These are phyloP conservation scores for Drosophila sucinea DNA, from an alignment of 1,140 invertebrate species.

Conservation along the genomic window DNA sequence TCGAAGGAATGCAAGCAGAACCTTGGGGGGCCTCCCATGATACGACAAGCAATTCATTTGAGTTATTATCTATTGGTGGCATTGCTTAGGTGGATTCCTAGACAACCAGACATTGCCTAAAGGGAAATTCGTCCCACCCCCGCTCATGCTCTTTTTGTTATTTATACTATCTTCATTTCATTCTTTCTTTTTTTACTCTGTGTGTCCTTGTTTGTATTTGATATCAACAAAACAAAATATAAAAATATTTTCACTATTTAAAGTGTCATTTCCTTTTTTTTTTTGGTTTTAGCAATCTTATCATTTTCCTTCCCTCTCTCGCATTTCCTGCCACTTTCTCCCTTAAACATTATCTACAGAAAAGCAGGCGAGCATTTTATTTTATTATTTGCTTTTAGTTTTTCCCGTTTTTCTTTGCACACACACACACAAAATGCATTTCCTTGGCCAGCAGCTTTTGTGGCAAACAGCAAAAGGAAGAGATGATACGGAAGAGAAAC, in stretches of 20 bases:
- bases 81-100: constrained; percentile 16
- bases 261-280: not conserved
- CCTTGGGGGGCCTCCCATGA: constrained; percentile 10
- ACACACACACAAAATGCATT: constrained; percentile 4
- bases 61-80: constrained; percentile 71
- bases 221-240: not conserved
- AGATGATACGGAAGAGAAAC: not conserved
- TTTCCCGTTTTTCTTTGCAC: not conserved
- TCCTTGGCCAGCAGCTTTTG: constrained; percentile 1
- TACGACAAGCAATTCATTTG: constrained; percentile 68
- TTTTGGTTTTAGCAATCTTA: not conserved
- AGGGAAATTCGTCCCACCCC: not conserved
- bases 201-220: not conserved
- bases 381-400: constrained; percentile 12
- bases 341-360: not conserved
- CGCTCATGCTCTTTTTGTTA: not conserved
- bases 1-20: constrained; percentile 38
- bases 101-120: constrained; percentile 7
- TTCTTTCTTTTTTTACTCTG: not conserved
- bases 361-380: not conserved
- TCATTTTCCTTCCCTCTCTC: too few species aligned
- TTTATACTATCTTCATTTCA: not conserved
- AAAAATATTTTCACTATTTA: constrained; percentile 2
- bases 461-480: not conserved
- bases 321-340: not conserved